phyloP scores from a whole-genome alignment of 2,113 vertebrate genomes.

The Merops nubicus region DNA sequence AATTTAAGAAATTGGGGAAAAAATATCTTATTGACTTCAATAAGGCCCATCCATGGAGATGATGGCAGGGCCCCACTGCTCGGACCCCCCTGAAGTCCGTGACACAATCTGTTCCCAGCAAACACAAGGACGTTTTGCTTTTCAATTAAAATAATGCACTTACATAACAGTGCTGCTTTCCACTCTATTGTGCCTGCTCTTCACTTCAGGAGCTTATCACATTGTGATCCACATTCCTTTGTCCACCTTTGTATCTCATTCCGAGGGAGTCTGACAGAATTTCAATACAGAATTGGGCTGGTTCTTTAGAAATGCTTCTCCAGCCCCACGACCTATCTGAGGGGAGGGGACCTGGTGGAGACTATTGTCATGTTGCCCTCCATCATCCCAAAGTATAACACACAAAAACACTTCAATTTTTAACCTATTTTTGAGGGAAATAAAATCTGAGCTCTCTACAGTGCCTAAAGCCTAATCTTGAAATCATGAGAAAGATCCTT shows the following conservation, averaged over 20 bases:
- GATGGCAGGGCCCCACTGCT: not conserved
- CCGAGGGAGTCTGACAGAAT: not conserved
- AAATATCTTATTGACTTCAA: not conserved
- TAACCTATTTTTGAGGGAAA: not conserved
- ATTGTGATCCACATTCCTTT: constrained; percentile 13
- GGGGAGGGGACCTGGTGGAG: not conserved
- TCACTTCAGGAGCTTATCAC: not conserved
- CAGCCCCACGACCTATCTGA: not conserved
- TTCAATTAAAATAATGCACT: constrained; percentile 11
- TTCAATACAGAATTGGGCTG: not conserved
- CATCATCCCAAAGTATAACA: not conserved
- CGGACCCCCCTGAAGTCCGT: not conserved
- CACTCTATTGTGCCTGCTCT: not conserved
- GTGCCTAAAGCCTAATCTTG: not conserved
- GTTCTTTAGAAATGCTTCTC: not conserved
- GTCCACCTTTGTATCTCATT: not conserved
- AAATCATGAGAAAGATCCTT: not conserved
- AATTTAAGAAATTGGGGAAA: not conserved
- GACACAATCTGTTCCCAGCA: not conserved
- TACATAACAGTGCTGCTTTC: not conserved
- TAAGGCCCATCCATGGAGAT: not conserved
- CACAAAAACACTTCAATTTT: not conserved
- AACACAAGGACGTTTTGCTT: not conserved
- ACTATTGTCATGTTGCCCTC: not conserved
- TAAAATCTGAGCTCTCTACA: not conserved